phyloP scores from a whole-genome alignment of 1,140 invertebrate genomes.

The Temnothorax nylanderi region DNA sequence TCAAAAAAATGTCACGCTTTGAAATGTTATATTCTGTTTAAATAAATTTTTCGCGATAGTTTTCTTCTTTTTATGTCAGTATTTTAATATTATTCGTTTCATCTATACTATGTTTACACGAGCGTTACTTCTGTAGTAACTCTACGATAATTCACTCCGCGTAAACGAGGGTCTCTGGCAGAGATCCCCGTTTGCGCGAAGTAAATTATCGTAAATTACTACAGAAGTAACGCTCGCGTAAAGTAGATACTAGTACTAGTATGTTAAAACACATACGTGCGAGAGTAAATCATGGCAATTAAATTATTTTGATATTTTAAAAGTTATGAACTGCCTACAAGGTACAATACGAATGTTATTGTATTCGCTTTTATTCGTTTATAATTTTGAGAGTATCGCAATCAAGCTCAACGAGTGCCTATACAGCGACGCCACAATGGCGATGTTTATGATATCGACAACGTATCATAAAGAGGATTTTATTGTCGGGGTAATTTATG shows the following conservation, averaged over 20 bases:
- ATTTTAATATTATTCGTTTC: background rate
- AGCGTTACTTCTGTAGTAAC: no score
- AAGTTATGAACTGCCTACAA: background rate
- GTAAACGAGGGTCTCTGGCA: no score
- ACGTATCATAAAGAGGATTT: conserved; percentile 29
- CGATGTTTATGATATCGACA: conserved; percentile 27
- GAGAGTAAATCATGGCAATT: background rate
- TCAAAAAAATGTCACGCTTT: background rate
- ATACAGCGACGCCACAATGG: background rate
- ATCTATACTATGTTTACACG: no score
- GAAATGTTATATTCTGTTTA: background rate
- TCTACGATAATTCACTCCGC: no score
- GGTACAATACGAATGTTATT: background rate
- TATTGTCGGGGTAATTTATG: conserved; percentile 45
- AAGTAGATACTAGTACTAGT: no score
- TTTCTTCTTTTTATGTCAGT: background rate
- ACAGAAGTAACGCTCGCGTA: no score
- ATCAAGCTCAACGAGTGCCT: background rate
- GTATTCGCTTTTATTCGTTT: background rate
- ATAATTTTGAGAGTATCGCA: background rate
- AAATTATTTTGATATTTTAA: conserved; percentile 18
- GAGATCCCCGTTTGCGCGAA: no score
- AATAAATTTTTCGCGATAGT: background rate
- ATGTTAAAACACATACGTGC: background rate
- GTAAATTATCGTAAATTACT: no score